Base-by-base conservation (phyloP, 1,140 invertebrate genomes). In the Halyomorpha halys region DNA sequence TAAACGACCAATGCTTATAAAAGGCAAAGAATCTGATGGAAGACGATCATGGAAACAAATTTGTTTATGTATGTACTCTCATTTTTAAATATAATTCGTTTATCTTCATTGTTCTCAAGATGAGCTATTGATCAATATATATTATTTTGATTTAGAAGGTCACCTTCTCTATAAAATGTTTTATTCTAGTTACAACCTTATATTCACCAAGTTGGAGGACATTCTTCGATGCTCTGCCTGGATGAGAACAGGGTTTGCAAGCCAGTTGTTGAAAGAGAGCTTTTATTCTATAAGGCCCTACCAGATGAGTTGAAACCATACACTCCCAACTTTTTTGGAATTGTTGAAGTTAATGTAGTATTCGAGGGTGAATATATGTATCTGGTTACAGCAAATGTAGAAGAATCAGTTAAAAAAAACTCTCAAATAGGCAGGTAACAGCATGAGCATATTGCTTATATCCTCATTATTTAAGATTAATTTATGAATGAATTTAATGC, bases 181-280 rank as follows among this genome's bases (percentile, higher is more conserved):
- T 62, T 21, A 21, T 44, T 67, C 16, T 65, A 74, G 73, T 68
- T 74, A 68, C 70, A 74, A 64, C 81, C 81, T 9, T 78, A 79
- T 68, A 74, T 79, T 59, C 79, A 80, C 68, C 79, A 80, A 73
- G 79, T 80, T 67, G 80, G 81, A 39, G 82, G 82, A n/a, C 79
- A 81, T 69, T 80, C 78, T 15, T 78, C 77, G 34, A 79, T 83
- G 74, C 73, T 83, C 19, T 76, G 76, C 53, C 75, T 82, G 63
- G 79, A 83, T 70, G 76, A 78, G 44, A 72, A 73, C 18, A 83
- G 81, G 11, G 74, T 84, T 39, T 82, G 82, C 71, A 84, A 84
- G 69, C 81, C 81, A n/a, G 71, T 83, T 13, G 80, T 80, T 51
- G 70, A 74, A 8, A 70, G 78, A 67, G 82, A 84, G 71, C 73